phyloP scores from a whole-genome alignment of 2,888 invertebrate genomes.

The Lysandra bellargus region DNA sequence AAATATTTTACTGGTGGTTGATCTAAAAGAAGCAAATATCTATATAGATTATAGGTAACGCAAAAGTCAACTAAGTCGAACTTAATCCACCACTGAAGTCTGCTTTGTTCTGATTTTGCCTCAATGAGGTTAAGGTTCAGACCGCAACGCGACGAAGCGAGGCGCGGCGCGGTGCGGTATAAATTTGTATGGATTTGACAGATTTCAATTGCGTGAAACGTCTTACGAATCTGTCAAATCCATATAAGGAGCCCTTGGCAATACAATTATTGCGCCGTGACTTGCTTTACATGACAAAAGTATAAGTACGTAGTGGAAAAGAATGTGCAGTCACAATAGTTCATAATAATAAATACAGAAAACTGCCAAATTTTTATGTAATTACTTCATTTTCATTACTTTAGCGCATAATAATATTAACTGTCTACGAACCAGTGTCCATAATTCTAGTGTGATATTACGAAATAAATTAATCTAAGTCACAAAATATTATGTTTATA shows the following conservation, averaged over 20 bases:
- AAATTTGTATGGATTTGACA: too few species aligned
- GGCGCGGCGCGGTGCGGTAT: too few species aligned
- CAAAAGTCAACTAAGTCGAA: neutral
- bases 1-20: neutral
- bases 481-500: constrained; percentile 39
- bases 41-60: neutral
- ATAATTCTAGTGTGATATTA: constrained; percentile 45
- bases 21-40: neutral
- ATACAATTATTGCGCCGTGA: too few species aligned
- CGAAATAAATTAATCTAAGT: constrained; percentile 44
- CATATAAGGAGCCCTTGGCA: too few species aligned
- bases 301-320: too few species aligned
- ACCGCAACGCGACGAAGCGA: too few species aligned
- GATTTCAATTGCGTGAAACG: too few species aligned
- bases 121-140: neutral
- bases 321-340: neutral
- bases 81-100: neutral
- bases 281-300: too few species aligned
- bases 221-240: too few species aligned
- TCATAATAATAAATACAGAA: neutral
- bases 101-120: neutral
- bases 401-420: neutral
- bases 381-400: neutral
- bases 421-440: constrained; percentile 33
- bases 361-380: neutral